Base-by-base conservation (phyloP, 53 echinoderm and acorn worm genomes). In the Holothuria leucospilota region DNA sequence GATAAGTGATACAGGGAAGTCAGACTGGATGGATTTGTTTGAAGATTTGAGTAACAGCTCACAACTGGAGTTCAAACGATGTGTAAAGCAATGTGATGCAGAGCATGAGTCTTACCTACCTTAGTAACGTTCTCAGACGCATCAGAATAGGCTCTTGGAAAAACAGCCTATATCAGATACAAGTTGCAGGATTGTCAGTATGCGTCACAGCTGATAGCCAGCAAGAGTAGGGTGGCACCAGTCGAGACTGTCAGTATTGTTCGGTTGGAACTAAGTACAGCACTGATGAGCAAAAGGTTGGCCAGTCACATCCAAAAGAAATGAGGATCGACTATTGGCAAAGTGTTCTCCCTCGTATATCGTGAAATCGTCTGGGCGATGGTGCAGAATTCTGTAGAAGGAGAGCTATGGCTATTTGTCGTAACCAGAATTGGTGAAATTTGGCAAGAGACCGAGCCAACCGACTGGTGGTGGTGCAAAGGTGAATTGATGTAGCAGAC, bases 381-480 rank as follows among this genome's bases (percentile, higher is more conserved):
- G 85, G 58, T 85, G 10, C 85, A n/a, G n/a, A n/a, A n/a, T n/a
- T n/a, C n/a, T n/a, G n/a, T n/a, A 89, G 23, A 89, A 89, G 40
- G 63, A 85, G 39, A 89, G 90, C 29, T 78, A 85, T 85, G 90
- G 90, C 0, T 89, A 10, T 89, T 89, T 59, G 90, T 25, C 2
- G 90, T 85, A 11, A 85, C 75, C 53, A 63, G 90, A 34, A 89
- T 89, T 68, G 85, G 90, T 0, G 90, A 89, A 24, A 89, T 89
- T 27, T 63, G 66, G 16, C 85, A 89, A 49, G 66, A 69, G 20
- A 89, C 89, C 2, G 78, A 89, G 11, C 85, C 89, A 14, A 20
- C 49, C 28, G 89, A 85, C 42, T 89, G 89, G 78, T 89, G 89
- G 89, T 89, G 85, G 89, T 85, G 73, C 58, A 89, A 63, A 75